Base-by-base conservation (phyloP, 2,888 invertebrate species). In the Mantis religiosa region DNA sequence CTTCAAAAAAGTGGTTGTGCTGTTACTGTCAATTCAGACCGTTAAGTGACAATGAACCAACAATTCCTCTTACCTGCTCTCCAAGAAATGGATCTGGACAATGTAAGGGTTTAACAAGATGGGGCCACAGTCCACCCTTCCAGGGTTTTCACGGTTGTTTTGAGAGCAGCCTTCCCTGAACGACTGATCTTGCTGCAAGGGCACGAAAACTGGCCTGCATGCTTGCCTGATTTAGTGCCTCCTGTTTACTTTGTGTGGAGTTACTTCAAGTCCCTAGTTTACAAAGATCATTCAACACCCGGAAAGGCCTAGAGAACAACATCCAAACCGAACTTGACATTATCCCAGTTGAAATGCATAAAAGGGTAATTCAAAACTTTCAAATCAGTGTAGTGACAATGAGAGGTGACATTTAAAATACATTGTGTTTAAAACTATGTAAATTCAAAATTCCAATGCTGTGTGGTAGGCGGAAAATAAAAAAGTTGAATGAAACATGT, bases 391-490 rank as follows among this genome's bases (percentile, higher is more conserved):
- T 90, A 87, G 90, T 82, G 90, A 89, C 25, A 90, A 90, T 90
- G 89, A 30, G 28, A 89, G 90, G 34, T 87, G 90, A 88, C 90
- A 91, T 71, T 88, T 91, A 89, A 88, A 84, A 86, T 89, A 87
- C 84, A 47, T 89, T 47, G 41, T 89, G 30, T 87, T 90, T 47
- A 89, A 87, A 87, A 90, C 89, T 91, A 95, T 94, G 30, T 30
- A 30, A 30, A 30, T 30, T 30, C 30, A 30, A 30, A 30, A 3
- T 30, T 30, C 30, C 30, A 30, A n/a, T n/a, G n/a, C n/a, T 30
- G 30, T 30, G 30, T 30, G 30, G 4, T 30, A 30, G 30, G 30
- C 4, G 30, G 30, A 30, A 30, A 30, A 30, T 30, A 30, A 84
- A 7, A 87, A 20, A 88, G 28, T 34, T 81, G 2, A 82, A 15